phyloP scores from a whole-genome alignment of 2,888 invertebrate species.

The Polydrusus cervinus region DNA sequence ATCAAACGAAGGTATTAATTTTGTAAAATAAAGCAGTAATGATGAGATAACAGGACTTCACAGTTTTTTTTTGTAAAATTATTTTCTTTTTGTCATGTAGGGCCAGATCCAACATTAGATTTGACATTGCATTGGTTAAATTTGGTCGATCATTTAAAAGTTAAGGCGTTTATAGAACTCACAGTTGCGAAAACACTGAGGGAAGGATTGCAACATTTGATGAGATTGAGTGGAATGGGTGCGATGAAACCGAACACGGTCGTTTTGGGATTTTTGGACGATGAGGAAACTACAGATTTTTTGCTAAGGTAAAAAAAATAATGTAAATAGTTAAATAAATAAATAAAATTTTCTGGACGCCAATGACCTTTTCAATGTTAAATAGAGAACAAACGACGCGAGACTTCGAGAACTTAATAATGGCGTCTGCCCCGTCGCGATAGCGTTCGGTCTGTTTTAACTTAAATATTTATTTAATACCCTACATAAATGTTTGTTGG shows the following conservation, averaged over 20 bases:
- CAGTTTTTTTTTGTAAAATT: too few species aligned
- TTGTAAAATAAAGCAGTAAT: too few species aligned
- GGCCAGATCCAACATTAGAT: constrained; percentile 81
- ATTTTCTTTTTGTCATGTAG: constrained; percentile 54
- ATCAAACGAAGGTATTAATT: constrained; percentile 60
- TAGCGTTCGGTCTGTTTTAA: too few species aligned
- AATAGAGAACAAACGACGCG: too few species aligned
- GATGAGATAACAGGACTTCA: not conserved
- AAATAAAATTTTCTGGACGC: too few species aligned
- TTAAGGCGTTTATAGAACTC: constrained; percentile 97
- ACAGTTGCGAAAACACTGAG: constrained; percentile 90
- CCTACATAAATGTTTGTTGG: too few species aligned
- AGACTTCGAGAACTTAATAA: too few species aligned
- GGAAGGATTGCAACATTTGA: constrained; percentile 93
- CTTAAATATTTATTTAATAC: too few species aligned
- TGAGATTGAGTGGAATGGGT: constrained; percentile 94
- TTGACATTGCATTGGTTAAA: constrained; percentile 93
- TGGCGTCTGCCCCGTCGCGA: too few species aligned
- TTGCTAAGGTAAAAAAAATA: constrained; percentile 78
- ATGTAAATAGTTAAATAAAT: not conserved
- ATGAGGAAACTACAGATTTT: constrained; percentile 82
- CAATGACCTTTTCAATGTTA: too few species aligned
- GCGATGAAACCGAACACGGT: constrained; percentile 99
- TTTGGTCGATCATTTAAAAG: constrained; percentile 95
- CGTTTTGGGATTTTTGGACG: constrained; percentile 93